These are phyloP conservation scores for Eulimnadia texana DNA, from an alignment of 1,140 invertebrate species.

Conservation along the genomic window DNA sequence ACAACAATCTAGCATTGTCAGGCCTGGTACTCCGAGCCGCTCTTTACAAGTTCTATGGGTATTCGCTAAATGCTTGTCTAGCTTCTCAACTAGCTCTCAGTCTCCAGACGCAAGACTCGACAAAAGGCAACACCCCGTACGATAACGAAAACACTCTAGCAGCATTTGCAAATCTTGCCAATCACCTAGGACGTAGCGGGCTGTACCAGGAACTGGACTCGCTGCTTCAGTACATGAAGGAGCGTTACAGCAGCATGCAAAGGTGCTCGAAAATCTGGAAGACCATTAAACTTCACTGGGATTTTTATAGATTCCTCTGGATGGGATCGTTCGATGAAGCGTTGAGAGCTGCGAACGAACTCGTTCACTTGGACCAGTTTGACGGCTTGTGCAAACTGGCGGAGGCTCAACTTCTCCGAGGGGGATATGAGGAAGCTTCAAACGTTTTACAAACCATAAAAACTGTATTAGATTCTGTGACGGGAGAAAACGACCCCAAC, in stretches of 20 bases:
- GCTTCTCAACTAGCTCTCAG: neutral
- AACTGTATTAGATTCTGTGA: neutral
- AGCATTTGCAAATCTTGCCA: neutral
- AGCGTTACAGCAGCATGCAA: neutral
- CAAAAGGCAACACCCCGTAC: neutral
- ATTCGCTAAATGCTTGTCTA: neutral
- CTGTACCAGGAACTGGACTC: neutral
- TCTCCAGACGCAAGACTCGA: neutral
- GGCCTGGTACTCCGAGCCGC: neutral
- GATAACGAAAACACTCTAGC: neutral
- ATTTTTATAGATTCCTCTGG: neutral
- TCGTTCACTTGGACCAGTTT: neutral
- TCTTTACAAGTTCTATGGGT: neutral
- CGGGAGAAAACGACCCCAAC: neutral
- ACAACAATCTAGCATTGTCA: neutral
- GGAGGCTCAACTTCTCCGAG: neutral
- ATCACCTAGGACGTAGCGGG: neutral
- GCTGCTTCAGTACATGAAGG: neutral
- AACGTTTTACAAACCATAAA: neutral
- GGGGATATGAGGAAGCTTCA: neutral
- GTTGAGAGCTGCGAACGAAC: neutral
- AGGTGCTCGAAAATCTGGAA: neutral
- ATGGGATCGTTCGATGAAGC: neutral
- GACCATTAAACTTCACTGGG: neutral
- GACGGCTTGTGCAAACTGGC: neutral